phyloP scores from a whole-genome alignment of 2,797 vertebrate genomes.

The Epinephelus coioides region DNA sequence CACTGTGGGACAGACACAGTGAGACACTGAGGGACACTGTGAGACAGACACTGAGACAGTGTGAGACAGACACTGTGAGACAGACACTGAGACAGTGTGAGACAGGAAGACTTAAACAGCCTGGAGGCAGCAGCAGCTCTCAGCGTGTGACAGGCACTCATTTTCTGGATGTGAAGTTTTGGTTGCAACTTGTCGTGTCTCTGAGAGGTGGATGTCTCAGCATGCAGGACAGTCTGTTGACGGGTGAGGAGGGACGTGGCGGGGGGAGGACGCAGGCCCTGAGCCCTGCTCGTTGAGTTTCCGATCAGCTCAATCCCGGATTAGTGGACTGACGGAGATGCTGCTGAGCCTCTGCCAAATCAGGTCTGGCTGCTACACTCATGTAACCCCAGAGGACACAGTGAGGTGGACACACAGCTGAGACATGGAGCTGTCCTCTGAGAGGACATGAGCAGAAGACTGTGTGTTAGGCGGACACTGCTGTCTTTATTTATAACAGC shows the following conservation, averaged over 20 bases:
- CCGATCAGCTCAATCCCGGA: slow-evolving; percentile 80
- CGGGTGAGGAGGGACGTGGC: slow-evolving; percentile 33
- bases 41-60: too few species aligned
- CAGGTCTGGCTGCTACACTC: slow-evolving; percentile 58
- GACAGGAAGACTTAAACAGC: too few species aligned
- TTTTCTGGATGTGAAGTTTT: slow-evolving; percentile 1
- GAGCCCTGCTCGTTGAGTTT: slow-evolving; percentile 67
- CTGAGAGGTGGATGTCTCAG: slow-evolving; percentile 25
- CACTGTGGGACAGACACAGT: too few species aligned
- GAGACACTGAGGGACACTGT: too few species aligned
- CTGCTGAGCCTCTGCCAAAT: slow-evolving; percentile 73
- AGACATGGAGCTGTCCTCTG: too few species aligned
- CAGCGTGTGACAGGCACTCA: too few species aligned
- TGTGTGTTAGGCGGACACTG: slow-evolving; percentile 22
- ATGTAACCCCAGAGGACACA: slow-evolving; percentile 39
- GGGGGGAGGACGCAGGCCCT: slow-evolving; percentile 50
- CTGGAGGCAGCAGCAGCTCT: too few species aligned
- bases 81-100: too few species aligned
- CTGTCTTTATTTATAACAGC: slow-evolving; percentile 81
- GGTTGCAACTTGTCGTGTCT: slow-evolving; percentile 9
- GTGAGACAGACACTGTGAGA: too few species aligned
- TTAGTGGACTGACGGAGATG: slow-evolving; percentile 83
- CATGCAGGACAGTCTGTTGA: slow-evolving; percentile 11
- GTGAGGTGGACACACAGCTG: slow-evolving; percentile 21
- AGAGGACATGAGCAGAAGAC: too few species aligned